Conservation (phyloP, 2,888 invertebrate genomes). For the Perizoma flavofasciatum region DNA sequence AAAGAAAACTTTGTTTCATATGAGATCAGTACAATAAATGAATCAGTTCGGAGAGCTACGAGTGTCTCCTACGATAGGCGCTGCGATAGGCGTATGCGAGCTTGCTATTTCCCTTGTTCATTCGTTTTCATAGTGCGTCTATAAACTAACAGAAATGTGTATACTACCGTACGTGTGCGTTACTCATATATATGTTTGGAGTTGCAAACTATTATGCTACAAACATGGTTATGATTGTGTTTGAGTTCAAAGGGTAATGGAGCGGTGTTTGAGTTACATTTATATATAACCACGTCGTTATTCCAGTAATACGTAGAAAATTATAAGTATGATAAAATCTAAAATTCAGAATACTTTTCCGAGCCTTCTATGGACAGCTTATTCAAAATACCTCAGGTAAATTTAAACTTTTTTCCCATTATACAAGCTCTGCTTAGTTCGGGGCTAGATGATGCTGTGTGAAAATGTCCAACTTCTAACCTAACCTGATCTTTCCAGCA, state of each 20-base stretch:
- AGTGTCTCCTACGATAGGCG: too few species aligned
- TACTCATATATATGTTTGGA: conserved; percentile 8
- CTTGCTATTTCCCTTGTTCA: not conserved
- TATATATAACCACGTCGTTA: not conserved
- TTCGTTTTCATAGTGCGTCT: not conserved
- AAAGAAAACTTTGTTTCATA: too few species aligned
- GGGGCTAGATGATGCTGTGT: too few species aligned
- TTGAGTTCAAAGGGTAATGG: conserved; percentile 9
- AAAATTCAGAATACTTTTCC: not conserved
- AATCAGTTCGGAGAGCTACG: too few species aligned
- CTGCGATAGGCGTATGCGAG: too few species aligned
- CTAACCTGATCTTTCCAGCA: too few species aligned
- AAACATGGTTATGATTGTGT: conserved; percentile 1
- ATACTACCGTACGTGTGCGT: too few species aligned
- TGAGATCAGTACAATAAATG: too few species aligned
- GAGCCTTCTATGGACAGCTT: not conserved
- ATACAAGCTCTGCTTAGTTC: too few species aligned
- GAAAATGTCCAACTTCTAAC: too few species aligned
- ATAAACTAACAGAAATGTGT: not conserved
- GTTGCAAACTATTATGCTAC: too few species aligned
- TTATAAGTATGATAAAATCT: too few species aligned
- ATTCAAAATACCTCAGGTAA: not conserved
- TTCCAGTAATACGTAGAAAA: not conserved
- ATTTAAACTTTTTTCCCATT: conserved; percentile 5
- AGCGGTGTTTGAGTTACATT: conserved; percentile 5